A percentile compares a stretch with the other conserved stretches of the same genome.
Conservation (phyloP, 2,797 vertebrate species). For the Anabacerthia variegaticeps region DNA sequence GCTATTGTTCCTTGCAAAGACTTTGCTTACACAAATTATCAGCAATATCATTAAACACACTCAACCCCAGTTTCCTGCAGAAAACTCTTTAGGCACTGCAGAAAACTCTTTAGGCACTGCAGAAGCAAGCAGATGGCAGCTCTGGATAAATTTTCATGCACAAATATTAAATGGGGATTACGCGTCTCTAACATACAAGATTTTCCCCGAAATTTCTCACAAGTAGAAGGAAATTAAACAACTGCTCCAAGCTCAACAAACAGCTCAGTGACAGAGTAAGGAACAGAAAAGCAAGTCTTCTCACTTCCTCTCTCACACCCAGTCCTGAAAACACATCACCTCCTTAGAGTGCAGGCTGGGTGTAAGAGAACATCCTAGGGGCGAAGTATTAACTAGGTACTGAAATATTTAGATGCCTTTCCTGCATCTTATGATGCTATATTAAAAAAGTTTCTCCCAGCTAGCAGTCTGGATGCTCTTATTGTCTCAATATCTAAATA, state of each 20-base stretch:
- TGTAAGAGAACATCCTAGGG: not conserved
- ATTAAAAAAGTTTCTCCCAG: not conserved
- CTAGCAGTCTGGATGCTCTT: not conserved
- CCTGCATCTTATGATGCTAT: not conserved
- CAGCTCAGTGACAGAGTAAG: not conserved
- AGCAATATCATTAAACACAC: not conserved
- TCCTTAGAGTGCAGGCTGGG: not conserved
- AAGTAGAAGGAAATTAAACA: not conserved
- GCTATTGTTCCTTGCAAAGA: not conserved
- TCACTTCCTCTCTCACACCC: not conserved
- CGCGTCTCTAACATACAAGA: not conserved
- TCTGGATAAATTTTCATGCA: not conserved
- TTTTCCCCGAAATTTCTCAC: not conserved
- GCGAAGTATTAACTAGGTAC: not conserved
- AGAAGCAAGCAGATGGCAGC: not conserved
- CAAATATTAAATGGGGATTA: not conserved
- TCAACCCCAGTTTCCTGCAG: not conserved
- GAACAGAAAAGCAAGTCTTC: not conserved
- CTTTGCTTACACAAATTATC: not conserved
- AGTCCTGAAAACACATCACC: not conserved
- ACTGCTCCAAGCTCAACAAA: not conserved
- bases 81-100: not conserved
- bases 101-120: not conserved
- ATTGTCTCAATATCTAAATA: not conserved
- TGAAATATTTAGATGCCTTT: not conserved